phyloP scores from a whole-genome alignment of 2,888 invertebrate species.

The Brachycybe producta region DNA sequence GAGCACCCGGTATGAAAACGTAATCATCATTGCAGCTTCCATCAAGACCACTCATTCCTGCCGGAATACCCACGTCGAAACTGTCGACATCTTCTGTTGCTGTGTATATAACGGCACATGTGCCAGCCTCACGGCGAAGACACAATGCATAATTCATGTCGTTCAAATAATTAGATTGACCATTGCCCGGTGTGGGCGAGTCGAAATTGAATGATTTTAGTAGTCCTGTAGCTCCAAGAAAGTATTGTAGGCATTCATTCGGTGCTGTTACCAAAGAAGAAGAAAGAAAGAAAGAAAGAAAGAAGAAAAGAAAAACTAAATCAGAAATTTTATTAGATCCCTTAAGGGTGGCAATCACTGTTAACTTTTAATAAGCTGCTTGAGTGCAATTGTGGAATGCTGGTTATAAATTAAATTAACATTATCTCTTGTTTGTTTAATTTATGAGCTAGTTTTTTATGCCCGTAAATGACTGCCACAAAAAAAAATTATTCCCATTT shows the following conservation, averaged over 20 bases:
- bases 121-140: slow-evolving; percentile 13
- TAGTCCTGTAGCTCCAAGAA: slow-evolving; percentile 6
- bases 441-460: too few species aligned
- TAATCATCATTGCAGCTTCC: slow-evolving; percentile 17
- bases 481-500: background rate
- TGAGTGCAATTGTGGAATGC: background rate
- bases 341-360: too few species aligned
- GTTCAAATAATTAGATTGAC: slow-evolving; percentile 16
- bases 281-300: too few species aligned
- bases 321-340: too few species aligned
- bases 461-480: too few species aligned
- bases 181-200: slow-evolving; percentile 8
- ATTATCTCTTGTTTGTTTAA: too few species aligned
- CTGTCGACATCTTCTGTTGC: slow-evolving; percentile 8
- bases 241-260: slow-evolving; percentile 15
- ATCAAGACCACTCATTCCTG: slow-evolving; percentile 12
- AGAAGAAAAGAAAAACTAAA: too few species aligned
- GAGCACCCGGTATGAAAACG: slow-evolving; percentile 17
- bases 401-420: too few species aligned
- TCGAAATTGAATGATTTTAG: slow-evolving; percentile 17
- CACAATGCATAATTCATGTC: slow-evolving; percentile 15
- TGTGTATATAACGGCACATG: slow-evolving; percentile 10
- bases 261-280: background rate
- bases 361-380: too few species aligned
- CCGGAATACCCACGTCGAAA: slow-evolving; percentile 13